These are phyloP conservation scores for Pelecanus crispus DNA, from an alignment of 2,113 vertebrate species.

Conservation along the genomic window DNA sequence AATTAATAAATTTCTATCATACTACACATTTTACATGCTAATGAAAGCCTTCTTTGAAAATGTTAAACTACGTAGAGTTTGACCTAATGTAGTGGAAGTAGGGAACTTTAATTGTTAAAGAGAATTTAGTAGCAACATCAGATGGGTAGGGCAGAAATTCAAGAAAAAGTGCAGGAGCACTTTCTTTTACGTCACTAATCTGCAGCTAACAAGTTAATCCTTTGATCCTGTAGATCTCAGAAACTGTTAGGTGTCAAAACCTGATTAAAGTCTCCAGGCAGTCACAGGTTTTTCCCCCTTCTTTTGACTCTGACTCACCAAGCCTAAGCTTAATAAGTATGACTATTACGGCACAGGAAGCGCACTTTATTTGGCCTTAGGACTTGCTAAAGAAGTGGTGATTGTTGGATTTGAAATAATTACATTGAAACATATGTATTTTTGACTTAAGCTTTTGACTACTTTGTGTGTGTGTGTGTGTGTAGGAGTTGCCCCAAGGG, in stretches of 20 bases:
- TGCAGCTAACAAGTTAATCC: neutral
- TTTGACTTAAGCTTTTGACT: neutral
- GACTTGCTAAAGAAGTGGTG: neutral
- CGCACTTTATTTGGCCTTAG: neutral
- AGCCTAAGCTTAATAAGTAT: neutral
- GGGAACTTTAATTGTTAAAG: neutral
- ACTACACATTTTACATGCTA: neutral
- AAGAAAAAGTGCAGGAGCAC: neutral
- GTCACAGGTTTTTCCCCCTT: neutral
- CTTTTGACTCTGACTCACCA: neutral
- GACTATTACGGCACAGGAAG: neutral
- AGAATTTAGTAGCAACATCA: neutral
- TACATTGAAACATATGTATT: neutral
- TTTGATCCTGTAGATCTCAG: neutral
- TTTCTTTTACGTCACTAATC: neutral
- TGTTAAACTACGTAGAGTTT: neutral
- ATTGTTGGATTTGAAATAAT: neutral
- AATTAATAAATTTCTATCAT: neutral
- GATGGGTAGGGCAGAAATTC: neutral
- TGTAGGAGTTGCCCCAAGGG: neutral
- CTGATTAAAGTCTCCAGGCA: neutral
- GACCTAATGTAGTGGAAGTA: neutral
- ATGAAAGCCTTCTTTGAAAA: slow-evolving; percentile 7
- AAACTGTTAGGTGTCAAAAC: neutral
- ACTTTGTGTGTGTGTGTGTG: accelerated